A percentile compares a stretch with the other conserved stretches of the same genome.
phyloP scores from a whole-genome alignment of 2,797 vertebrate species.

The Sebastes taczanowskii region DNA sequence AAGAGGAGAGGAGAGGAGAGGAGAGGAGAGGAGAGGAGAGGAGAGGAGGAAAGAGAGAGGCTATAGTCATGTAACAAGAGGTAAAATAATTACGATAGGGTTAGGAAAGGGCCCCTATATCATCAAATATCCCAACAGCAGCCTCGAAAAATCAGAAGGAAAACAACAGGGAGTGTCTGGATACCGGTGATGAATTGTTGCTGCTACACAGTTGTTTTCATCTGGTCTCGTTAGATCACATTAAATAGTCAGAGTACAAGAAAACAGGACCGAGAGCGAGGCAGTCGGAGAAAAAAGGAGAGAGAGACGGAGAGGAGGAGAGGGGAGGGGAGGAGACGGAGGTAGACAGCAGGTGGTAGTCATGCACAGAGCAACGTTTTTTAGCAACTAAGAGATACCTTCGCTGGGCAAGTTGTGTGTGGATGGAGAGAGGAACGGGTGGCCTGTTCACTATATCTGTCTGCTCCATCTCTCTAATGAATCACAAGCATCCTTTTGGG shows the following conservation, averaged over 20 bases:
- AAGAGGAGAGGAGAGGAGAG: conserved; percentile 48
- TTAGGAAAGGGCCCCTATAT: conserved; percentile 47
- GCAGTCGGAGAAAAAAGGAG: conserved; percentile 73
- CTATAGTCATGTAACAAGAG: conserved; percentile 52
- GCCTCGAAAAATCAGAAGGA: conserved; percentile 10
- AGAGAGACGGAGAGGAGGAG: conserved; percentile 60
- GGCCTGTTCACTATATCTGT: background rate
- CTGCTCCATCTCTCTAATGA: background rate
- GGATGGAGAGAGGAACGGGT: background rate
- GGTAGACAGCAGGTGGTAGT: conserved; percentile 75
- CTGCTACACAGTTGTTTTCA: conserved; percentile 77
- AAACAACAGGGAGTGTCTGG: conserved; percentile 56
- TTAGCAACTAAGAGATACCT: conserved; percentile 29
- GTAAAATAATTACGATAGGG: conserved; percentile 88
- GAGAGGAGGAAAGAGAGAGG: conserved; percentile 30
- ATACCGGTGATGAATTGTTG: conserved; percentile 77
- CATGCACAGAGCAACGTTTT: conserved; percentile 73
- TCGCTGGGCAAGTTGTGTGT: background rate
- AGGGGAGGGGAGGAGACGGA: conserved; percentile 45
- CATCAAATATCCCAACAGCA: conserved; percentile 27
- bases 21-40: conserved; percentile 44
- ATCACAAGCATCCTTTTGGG: background rate
- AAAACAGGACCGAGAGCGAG: conserved; percentile 30
- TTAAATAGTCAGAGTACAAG: conserved; percentile 82
- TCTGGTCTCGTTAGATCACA: conserved; percentile 77